Evolutionary conservation across 2,797 vertebrate genomes (phyloP), one percentile per base, ranked within the genome.

Genomic region (Australoheros facetus): DNA sequence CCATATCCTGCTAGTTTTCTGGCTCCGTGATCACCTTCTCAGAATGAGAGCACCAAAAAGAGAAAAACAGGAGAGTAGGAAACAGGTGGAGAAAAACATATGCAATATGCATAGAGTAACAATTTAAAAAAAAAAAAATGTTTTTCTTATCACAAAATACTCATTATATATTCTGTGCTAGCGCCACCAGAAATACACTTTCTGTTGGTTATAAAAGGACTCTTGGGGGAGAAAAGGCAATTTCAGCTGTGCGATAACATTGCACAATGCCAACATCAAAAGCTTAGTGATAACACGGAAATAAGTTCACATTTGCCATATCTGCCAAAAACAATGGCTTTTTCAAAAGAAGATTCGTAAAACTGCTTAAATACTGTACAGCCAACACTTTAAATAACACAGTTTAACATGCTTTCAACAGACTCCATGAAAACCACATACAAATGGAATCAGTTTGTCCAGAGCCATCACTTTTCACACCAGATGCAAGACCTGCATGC

Each of bases 1-100:
- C 79, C 87, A 83, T 45, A 81, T 90, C 87, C 87, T 85, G 84
- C 88, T 85, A 64, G 64, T 85, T 89, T 70, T 66, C 87, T 89
- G 88, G 89, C 85, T 79, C 73, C 1, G 16, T 64, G 80, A 82
- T 80, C 88, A 82, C 81, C 82, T 85, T 72, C 78, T 78, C 72
- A 53, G 64, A 78, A 70, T 30, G 58, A 16, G 26, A 42, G 78
- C 45, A 42, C 28, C 60, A 75, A 75, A 77, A 23, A 48, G 57
- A 48, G 42, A 34, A 17, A 69, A 58, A 71, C 54, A 81, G 45
- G 19, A 57, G 14, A 66, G 48, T 0, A 19, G 6, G 17, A 73
- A 64, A 77, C n/a, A 72, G 56, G 42, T 28, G 77, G 37, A 73
- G 23, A 14, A 48, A 73, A 56, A 69, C 34, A 76, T 30, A 72